Base-by-base conservation (phyloP, 1,140 invertebrate genomes). In the Drosophila pachea region DNA sequence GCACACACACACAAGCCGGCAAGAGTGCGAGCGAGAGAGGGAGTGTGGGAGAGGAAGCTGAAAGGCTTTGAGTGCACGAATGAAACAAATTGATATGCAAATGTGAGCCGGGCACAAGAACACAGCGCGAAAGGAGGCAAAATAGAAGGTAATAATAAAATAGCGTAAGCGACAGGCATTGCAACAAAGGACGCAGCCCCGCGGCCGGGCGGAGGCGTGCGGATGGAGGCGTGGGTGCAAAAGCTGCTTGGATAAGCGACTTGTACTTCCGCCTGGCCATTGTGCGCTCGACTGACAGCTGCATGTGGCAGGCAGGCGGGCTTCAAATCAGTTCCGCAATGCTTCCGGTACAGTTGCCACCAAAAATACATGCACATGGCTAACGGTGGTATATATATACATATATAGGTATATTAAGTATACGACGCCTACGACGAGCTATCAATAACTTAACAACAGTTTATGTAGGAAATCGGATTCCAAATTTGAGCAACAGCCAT, bases 11-110 rank as follows among this genome's bases (percentile, higher is more conserved):
- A 45, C 7, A 8, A 14, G 29, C 43, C 9, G 7, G 35, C 40
- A 53, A 22, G 22, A 22, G 22, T 1, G 22, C 22, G 22, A 22
- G 22, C 22, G 22, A 22, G 22, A 22, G 22, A 2, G 22, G 3
- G 22, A 69, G 58, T 9, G 8, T 35, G 16, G 38, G 42, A 59
- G 49, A 54, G 6, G 42, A 32, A 43, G 50, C 70, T 56, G 54
- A 62, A 40, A 43, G 66, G 68, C 68, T 66, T 54, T 66, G 65
- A 70, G 64, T 70, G 62, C 66, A 65, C 77, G 77, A 83, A 83
- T 83, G 67, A 66, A 83, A 84, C 78, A 83, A 83, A 83, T 83
- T 83, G 78, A 83, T 84, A 83, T 83, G 79, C 78, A 83, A 83
- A 84, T 83, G 79, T 78, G 79, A 40, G 35, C 12, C 36, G 47